Conservation (phyloP, 2,113 vertebrate species). For the Pteropus alecto region DNA sequence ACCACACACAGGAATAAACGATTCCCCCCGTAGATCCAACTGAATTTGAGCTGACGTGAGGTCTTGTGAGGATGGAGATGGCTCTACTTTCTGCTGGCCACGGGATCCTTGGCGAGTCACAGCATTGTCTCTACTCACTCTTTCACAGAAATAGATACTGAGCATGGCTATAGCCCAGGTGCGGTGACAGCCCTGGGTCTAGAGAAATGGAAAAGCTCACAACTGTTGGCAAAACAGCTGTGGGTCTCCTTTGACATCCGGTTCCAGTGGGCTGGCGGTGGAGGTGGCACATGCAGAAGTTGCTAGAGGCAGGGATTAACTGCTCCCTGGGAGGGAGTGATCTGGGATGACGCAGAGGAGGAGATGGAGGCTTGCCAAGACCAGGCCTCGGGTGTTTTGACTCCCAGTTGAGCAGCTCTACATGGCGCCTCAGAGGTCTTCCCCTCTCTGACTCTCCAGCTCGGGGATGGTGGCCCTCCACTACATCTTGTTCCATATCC, state of each 20-base stretch:
- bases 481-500: neutral
- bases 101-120: neutral
- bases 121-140: neutral
- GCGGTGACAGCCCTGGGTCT: neutral
- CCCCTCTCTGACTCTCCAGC: neutral
- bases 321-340: neutral
- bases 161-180: neutral
- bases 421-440: neutral
- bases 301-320: neutral
- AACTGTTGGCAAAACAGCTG: neutral
- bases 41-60: neutral
- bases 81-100: neutral
- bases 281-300: neutral
- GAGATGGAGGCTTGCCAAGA: neutral
- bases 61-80: neutral
- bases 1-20: rapidly evolving
- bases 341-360: neutral
- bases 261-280: neutral
- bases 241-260: neutral
- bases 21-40: neutral
- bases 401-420: neutral
- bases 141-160: neutral
- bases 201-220: neutral
- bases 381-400: neutral
- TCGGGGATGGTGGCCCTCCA: neutral